Conservation (phyloP, 2,797 vertebrate species). For the Sebastiscus albofasciatus region DNA sequence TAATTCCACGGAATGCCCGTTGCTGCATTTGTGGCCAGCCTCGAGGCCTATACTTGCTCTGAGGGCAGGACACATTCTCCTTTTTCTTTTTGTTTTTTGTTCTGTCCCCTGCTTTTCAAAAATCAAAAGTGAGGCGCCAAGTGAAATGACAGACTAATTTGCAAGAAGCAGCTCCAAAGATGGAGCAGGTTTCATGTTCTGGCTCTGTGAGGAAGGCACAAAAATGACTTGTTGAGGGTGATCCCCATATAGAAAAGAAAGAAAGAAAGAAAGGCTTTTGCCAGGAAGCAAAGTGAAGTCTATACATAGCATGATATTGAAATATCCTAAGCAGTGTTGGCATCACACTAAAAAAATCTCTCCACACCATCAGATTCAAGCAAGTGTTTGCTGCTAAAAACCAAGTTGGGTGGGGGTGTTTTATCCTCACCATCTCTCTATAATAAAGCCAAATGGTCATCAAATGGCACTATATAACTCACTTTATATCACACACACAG, state of each 20-base stretch:
- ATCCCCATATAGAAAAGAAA: neutral
- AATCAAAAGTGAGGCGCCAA: constrained; percentile 32
- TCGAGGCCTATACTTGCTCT: constrained; percentile 33
- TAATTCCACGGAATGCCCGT: constrained; percentile 53
- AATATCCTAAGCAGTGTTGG: neutral
- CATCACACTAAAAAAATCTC: neutral
- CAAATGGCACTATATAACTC: neutral
- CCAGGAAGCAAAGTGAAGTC: neutral
- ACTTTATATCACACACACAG: neutral
- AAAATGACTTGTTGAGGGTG: constrained; percentile 10
- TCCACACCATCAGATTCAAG: neutral
- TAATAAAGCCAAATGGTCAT: neutral
- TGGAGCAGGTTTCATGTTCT: constrained; percentile 5
- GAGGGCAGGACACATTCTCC: constrained; percentile 4
- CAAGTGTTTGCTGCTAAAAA: neutral
- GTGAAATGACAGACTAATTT: constrained; percentile 34
- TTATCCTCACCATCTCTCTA: neutral
- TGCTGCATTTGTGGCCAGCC: constrained; percentile 27
- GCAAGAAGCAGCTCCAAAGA: constrained; percentile 6
- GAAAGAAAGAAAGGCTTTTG: neutral
- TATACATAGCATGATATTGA: neutral
- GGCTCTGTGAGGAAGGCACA: neutral
- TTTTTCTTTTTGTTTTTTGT: neutral
- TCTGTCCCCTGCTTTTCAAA: neutral
- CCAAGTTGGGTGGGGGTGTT: neutral